phyloP scores from a whole-genome alignment of 2,113 vertebrate species.

The Acanthochromis polyacanthus region DNA sequence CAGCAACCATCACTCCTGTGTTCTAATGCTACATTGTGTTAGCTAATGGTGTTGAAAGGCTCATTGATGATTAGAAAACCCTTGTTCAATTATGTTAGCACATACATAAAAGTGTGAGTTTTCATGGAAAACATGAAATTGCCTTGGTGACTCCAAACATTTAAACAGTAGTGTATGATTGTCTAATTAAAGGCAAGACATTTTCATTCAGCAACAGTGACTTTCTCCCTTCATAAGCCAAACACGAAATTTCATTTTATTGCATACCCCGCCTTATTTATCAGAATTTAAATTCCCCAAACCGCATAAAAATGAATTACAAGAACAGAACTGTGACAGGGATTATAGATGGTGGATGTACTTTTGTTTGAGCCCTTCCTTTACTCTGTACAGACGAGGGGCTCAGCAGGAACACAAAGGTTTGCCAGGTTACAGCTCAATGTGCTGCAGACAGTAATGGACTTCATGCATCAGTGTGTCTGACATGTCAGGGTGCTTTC shows the following conservation, averaged over 20 bases:
- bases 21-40: too few relatives aligned
- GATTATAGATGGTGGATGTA: slow-evolving; percentile 15
- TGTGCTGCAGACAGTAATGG: slow-evolving; percentile 40
- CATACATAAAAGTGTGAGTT: too few relatives aligned
- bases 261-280: background rate
- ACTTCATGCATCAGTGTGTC: slow-evolving; percentile 47
- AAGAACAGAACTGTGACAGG: background rate
- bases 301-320: background rate
- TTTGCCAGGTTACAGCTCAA: slow-evolving; percentile 49
- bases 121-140: too few relatives aligned
- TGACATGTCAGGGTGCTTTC: slow-evolving; percentile 7
- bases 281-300: slow-evolving; percentile 1
- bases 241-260: background rate
- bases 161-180: too few relatives aligned
- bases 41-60: too few relatives aligned
- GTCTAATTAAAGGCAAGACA: background rate
- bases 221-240: background rate
- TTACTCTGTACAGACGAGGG: background rate
- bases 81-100: too few relatives aligned
- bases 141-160: too few relatives aligned
- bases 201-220: background rate
- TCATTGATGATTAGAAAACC: too few relatives aligned
- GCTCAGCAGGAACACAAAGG: slow-evolving; percentile 20
- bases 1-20: too few relatives aligned
- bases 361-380: slow-evolving; percentile 15